Conservation (phyloP, 2,113 vertebrate species). For the Macheiramphus alcinus region DNA sequence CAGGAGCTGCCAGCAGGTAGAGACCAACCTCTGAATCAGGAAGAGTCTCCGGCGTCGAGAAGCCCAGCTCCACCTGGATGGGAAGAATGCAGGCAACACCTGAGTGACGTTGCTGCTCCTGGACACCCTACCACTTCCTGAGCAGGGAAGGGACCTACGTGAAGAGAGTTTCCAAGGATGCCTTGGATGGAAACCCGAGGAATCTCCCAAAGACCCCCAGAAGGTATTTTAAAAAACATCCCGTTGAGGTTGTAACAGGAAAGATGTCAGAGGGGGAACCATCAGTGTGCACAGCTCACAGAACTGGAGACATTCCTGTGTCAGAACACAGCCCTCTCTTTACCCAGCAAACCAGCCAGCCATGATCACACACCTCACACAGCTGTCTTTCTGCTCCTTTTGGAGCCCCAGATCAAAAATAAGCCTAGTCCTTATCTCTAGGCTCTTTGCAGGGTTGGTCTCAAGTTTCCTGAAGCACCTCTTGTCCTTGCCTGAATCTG, state of each 20-base stretch:
- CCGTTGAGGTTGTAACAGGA: background rate
- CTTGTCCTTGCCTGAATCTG: background rate
- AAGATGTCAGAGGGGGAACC: background rate
- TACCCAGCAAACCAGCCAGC: background rate
- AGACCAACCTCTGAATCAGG: constrained; percentile 76
- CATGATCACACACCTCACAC: background rate
- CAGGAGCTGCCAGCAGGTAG: constrained; percentile 68
- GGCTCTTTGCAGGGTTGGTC: background rate
- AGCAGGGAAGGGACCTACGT: background rate
- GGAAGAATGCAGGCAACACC: background rate
- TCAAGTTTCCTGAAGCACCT: background rate
- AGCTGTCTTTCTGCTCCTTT: background rate
- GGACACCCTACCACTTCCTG: background rate
- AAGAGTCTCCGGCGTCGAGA: constrained; percentile 67
- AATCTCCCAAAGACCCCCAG: background rate
- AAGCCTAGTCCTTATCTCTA: background rate
- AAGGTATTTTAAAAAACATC: background rate
- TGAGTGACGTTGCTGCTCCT: background rate
- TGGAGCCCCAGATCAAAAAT: background rate
- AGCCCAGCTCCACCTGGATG: constrained; percentile 72
- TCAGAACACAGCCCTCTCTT: background rate
- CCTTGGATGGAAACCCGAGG: background rate
- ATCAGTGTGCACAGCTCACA: background rate
- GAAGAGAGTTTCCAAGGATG: background rate
- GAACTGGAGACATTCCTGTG: background rate